Conservation (phyloP, 2,113 vertebrate species). For the Crotalus viridis region DNA sequence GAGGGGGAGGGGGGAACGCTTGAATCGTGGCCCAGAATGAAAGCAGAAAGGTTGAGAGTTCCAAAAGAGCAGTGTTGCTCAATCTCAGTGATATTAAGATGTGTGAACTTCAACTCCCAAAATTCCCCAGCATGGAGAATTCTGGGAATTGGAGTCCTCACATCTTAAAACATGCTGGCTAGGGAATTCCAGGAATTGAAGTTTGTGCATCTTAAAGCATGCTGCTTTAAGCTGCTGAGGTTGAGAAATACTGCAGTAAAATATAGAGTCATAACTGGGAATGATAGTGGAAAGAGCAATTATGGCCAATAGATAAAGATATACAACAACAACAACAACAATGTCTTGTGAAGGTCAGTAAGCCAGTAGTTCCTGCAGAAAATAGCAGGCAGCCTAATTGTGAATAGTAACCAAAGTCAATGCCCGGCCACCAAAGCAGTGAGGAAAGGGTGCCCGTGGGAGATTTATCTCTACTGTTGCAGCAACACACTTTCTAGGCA, state of each 20-base stretch:
- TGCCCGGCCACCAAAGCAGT: background rate
- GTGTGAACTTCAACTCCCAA: background rate
- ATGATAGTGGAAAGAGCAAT: background rate
- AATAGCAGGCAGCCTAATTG: background rate
- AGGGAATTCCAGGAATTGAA: background rate
- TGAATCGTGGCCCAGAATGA: background rate
- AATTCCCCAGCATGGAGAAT: no score
- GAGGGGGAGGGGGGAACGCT: background rate
- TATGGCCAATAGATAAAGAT: background rate
- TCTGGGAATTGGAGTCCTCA: no score
- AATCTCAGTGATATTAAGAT: background rate
- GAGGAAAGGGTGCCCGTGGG: background rate
- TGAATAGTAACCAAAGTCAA: background rate
- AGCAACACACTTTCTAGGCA: background rate
- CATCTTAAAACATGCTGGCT: no score
- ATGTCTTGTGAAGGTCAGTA: background rate
- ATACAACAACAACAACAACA: background rate
- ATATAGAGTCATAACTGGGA: background rate
- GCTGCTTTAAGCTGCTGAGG: background rate
- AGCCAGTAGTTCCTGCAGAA: background rate
- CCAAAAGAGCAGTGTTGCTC: background rate
- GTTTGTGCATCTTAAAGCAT: background rate
- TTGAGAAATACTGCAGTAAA: background rate
- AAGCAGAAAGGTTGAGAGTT: background rate
- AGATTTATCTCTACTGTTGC: background rate